Conservation (phyloP, 35 echinoderm and acorn worm genomes). For the Ophioderma brevispina region DNA sequence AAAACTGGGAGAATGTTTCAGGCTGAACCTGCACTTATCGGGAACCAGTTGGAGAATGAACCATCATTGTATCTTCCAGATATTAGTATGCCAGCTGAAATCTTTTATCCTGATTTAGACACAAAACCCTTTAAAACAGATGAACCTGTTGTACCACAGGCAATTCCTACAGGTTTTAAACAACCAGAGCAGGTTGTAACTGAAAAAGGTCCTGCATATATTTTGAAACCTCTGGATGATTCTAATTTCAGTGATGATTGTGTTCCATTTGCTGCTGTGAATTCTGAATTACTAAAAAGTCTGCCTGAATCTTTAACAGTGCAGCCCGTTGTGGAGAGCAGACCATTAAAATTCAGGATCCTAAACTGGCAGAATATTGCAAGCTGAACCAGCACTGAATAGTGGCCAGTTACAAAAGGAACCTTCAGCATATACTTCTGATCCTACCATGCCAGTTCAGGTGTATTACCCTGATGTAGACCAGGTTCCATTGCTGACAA, state of each 20-base stretch:
- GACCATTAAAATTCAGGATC: background rate
- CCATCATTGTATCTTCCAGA: constrained; percentile 39
- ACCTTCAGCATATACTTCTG: constrained; percentile 18
- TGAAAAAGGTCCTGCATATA: constrained; percentile 71
- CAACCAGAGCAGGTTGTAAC: background rate
- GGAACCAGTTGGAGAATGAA: constrained; percentile 21
- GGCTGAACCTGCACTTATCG: constrained; percentile 29
- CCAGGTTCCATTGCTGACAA: too few relatives aligned
- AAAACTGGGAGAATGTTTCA: constrained; percentile 50
- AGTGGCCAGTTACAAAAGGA: constrained; percentile 22
- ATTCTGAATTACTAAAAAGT: too few relatives aligned
- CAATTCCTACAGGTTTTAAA: background rate
- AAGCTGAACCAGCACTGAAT: constrained; percentile 40
- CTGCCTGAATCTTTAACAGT: too few relatives aligned
- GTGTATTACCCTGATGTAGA: background rate
- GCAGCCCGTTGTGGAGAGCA: too few relatives aligned
- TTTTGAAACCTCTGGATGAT: constrained; percentile 40
- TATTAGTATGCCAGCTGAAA: background rate
- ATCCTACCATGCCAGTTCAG: background rate
- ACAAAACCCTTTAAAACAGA: background rate
- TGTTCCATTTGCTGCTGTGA: too few relatives aligned
- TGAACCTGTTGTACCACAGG: background rate
- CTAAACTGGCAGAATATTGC: constrained; percentile 37
- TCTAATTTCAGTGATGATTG: background rate
- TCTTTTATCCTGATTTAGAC: constrained; percentile 30